A percentile compares a stretch with the other conserved stretches of the same genome.
Conservation (phyloP, 2,797 vertebrate genomes). For the Allobates femoralis region DNA sequence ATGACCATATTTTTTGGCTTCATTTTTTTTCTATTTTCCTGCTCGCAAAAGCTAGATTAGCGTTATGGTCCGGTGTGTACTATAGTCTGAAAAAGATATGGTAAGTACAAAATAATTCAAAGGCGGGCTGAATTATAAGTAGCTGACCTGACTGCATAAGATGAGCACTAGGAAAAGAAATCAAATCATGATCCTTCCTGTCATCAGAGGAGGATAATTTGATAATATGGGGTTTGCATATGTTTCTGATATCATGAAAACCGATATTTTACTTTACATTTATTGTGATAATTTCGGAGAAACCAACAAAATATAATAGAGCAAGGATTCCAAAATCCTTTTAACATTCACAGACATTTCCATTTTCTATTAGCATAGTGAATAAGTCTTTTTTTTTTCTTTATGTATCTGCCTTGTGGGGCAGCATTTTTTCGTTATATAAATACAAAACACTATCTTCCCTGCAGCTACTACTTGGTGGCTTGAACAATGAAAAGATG, state of each 20-base stretch:
- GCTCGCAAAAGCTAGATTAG: too few relatives aligned
- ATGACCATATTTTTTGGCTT: too few relatives aligned
- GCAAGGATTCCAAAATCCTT: slow-evolving; percentile 14
- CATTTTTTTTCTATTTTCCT: too few relatives aligned
- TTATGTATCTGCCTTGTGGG: background rate
- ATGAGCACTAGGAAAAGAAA: background rate
- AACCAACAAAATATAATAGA: background rate
- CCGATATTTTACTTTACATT: slow-evolving; percentile 6
- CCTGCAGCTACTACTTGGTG: slow-evolving; percentile 55
- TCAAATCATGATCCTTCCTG: background rate
- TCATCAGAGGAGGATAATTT: background rate
- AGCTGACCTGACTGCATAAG: background rate
- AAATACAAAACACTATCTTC: slow-evolving; percentile 45
- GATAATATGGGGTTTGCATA: background rate
- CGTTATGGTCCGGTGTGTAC: too few relatives aligned
- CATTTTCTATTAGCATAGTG: slow-evolving; percentile 36
- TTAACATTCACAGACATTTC: slow-evolving; percentile 27
- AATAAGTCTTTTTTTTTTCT: background rate
- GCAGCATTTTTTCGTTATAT: slow-evolving; percentile 31
- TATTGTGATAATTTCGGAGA: background rate
- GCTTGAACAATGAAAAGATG: slow-evolving; percentile 55
- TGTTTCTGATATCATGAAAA: slow-evolving; percentile 7
- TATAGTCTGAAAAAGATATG: too few relatives aligned
- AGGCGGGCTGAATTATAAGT: background rate
- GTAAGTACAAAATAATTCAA: background rate